phyloP scores from a whole-genome alignment of 2,888 invertebrate genomes.

The Thecophora atra region DNA sequence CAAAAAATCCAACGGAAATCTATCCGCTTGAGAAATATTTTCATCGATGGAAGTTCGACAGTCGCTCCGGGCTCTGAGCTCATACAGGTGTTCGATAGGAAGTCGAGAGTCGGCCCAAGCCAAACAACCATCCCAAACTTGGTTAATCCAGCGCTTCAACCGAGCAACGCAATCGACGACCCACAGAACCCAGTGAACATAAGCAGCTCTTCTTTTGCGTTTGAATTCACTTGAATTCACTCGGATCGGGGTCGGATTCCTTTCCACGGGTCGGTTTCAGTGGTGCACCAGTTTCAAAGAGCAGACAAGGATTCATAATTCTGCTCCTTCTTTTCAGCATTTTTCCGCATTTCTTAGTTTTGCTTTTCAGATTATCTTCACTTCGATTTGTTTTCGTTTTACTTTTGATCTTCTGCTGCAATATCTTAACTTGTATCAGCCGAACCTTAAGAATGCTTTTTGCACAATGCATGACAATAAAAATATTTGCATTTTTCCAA shows the following conservation, averaged over 20 bases:
- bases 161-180: too few species aligned
- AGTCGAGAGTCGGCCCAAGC: too few species aligned
- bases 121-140: too few species aligned
- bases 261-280: neutral
- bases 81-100: too few species aligned
- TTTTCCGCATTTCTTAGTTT: too few species aligned
- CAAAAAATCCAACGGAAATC: too few species aligned
- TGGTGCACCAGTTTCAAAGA: neutral
- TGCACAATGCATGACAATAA: conserved; percentile 57
- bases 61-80: too few species aligned
- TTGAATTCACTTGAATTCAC: neutral
- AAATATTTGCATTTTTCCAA: conserved; percentile 65
- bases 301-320: neutral
- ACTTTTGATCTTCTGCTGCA: neutral
- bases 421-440: neutral
- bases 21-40: too few species aligned
- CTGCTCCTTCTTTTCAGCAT: too few species aligned
- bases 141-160: too few species aligned
- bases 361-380: neutral
- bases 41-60: too few species aligned
- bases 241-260: neutral
- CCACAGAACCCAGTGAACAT: too few species aligned
- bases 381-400: neutral
- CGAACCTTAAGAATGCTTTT: neutral
- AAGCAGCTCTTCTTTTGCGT: neutral